phyloP scores from a whole-genome alignment of 2,888 invertebrate species.

The Andricus quercusramuli region DNA sequence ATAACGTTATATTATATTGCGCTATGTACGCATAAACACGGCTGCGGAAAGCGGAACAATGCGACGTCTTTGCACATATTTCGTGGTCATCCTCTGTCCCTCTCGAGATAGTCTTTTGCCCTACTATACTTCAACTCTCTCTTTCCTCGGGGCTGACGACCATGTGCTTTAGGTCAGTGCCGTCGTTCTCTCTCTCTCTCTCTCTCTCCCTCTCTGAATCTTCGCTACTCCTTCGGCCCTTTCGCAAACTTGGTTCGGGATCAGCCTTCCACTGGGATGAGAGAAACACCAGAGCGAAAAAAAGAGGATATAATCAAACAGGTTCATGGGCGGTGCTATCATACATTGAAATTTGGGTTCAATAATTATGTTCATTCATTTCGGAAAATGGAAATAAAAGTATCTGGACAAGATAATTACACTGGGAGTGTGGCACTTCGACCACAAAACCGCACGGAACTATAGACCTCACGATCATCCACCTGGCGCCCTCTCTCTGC shows the following conservation, averaged over 20 bases:
- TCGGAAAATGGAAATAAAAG: too few relatives aligned
- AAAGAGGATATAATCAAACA: constrained; percentile 37
- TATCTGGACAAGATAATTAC: too few relatives aligned
- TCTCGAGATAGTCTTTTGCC: constrained; percentile 34
- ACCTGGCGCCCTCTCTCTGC: constrained; percentile 30
- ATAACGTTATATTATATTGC: constrained; percentile 27
- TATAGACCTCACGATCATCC: constrained; percentile 36
- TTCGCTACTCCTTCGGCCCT: constrained; percentile 51
- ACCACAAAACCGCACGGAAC: constrained; percentile 50
- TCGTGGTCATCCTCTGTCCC: constrained; percentile 55
- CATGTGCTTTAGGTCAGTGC: constrained; percentile 75
- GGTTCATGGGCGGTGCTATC: constrained; percentile 56
- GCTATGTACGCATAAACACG: constrained; percentile 27
- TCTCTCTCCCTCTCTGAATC: constrained; percentile 24
- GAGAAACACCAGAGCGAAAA: not conserved
- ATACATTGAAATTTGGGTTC: too few relatives aligned
- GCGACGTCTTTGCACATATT: constrained; percentile 54
- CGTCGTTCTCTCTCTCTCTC: constrained; percentile 49
- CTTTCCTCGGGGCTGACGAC: constrained; percentile 58
- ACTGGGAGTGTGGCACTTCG: constrained; percentile 44
- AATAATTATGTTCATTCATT: too few relatives aligned
- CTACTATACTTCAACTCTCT: constrained; percentile 44
- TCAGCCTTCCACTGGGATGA: constrained; percentile 38
- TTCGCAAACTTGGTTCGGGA: constrained; percentile 53
- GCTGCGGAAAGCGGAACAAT: constrained; percentile 21